Conservation (phyloP, 2,797 vertebrate genomes). For the Pangasius mekongensis region DNA sequence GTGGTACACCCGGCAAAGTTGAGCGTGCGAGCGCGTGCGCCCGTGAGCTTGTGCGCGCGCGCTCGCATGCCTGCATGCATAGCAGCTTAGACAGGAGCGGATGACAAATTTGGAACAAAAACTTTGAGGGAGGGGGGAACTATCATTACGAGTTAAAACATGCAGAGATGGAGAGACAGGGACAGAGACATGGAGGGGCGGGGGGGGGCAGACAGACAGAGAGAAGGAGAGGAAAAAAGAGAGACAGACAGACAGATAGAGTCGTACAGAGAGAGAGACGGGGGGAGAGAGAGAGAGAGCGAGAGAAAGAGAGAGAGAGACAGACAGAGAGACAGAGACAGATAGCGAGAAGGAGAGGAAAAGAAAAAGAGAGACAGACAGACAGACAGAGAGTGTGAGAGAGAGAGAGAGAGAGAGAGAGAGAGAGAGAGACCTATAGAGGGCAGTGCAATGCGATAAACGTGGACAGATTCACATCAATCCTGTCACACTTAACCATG, state of each 20-base stretch:
- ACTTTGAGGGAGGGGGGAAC: neutral
- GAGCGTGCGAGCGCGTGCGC: slow-evolving; percentile 22
- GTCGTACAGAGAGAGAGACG: neutral
- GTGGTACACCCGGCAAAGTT: neutral
- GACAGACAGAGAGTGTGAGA: neutral
- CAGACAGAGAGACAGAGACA: neutral
- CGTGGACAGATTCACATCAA: slow-evolving; percentile 49
- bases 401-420: slow-evolving; percentile 26
- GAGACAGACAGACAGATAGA: slow-evolving; percentile 18
- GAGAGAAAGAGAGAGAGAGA: neutral
- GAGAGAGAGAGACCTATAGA: slow-evolving; percentile 70
- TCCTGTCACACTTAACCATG: neutral
- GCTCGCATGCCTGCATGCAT: neutral
- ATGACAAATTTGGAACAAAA: neutral
- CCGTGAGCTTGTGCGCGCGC: neutral
- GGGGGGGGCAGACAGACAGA: slow-evolving; percentile 9
- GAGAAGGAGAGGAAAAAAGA: neutral
- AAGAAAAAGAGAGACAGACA: neutral
- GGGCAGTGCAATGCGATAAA: slow-evolving; percentile 78
- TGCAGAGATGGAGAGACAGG: neutral
- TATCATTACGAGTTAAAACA: neutral
- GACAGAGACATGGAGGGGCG: neutral
- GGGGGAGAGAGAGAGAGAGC: neutral
- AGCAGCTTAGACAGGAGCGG: neutral
- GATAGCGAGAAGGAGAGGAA: neutral